phyloP scores from a whole-genome alignment of 2,888 invertebrate genomes.

The Drosophila borealis region DNA sequence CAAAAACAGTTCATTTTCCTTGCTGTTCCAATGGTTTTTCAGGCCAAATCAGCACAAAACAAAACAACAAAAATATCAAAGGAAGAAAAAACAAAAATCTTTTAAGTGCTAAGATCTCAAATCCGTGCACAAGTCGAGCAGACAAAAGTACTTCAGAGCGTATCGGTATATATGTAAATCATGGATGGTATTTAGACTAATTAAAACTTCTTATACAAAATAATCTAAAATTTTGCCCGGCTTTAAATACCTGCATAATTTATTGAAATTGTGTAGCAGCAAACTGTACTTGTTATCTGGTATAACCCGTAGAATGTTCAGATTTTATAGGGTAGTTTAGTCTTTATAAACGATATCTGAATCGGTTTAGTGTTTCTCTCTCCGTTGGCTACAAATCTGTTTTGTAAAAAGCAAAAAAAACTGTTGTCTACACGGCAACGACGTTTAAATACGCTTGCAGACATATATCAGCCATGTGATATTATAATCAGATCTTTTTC shows the following conservation, averaged over 20 bases:
- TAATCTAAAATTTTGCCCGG: not conserved
- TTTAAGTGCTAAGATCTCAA: constrained; percentile 41
- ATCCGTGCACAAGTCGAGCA: constrained; percentile 32
- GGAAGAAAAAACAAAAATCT: constrained; percentile 18
- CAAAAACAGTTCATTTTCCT: constrained; percentile 69
- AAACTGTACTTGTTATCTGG: not conserved
- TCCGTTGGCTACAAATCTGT: not conserved
- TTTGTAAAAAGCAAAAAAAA: too few relatives aligned
- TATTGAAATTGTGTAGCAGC: not conserved
- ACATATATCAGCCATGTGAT: too few relatives aligned
- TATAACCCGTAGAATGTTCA: not conserved
- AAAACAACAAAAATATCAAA: constrained; percentile 5
- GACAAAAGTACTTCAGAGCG: not conserved
- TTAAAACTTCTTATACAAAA: constrained; percentile 6
- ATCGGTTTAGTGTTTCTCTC: not conserved
- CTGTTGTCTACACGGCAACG: too few relatives aligned
- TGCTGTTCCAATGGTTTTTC: not conserved
- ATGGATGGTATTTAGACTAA: constrained; percentile 8
- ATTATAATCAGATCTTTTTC: too few relatives aligned
- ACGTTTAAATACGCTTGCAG: too few relatives aligned
- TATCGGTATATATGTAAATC: not conserved
- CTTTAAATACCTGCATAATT: not conserved
- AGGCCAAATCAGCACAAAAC: constrained; percentile 45
- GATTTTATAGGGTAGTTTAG: not conserved
- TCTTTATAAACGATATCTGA: not conserved